Conservation (phyloP, 2,113 vertebrate genomes). For the Poeciliopsis turrubarensis region DNA sequence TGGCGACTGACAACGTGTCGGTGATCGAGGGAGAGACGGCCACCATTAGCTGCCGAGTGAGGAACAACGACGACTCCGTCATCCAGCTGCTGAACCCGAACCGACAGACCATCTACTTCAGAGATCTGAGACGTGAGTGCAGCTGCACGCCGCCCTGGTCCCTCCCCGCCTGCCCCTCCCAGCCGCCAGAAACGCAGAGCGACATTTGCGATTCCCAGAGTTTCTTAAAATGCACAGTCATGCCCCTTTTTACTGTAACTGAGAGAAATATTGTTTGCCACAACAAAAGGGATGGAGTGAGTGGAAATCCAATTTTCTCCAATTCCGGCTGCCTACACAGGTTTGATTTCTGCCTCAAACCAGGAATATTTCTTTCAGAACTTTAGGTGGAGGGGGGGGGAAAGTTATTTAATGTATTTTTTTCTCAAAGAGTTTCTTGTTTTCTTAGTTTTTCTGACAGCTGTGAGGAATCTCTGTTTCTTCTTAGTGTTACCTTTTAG, state of each 20-base stretch:
- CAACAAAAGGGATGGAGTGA: not conserved
- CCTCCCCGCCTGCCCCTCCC: too few relatives aligned
- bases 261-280: not conserved
- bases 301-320: slow-evolving; percentile 7
- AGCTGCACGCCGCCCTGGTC: too few relatives aligned
- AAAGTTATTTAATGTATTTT: not conserved
- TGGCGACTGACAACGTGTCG: slow-evolving; percentile 86
- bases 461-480: not conserved
- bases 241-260: not conserved
- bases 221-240: not conserved
- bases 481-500: not conserved
- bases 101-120: slow-evolving; percentile 94
- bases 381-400: not conserved
- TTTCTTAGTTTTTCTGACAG: not conserved
- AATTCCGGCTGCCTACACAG: not conserved
- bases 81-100: slow-evolving; percentile 99
- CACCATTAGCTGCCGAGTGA: slow-evolving; percentile 84
- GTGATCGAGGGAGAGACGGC: slow-evolving; percentile 82
- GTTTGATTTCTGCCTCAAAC: not conserved
- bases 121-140: slow-evolving; percentile 92
- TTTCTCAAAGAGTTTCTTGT: not conserved
- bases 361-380: slow-evolving; percentile 4
- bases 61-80: slow-evolving; percentile 95
- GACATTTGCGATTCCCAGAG: not conserved
- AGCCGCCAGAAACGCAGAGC: not conserved